Base-by-base conservation (phyloP, 1,140 invertebrate species). In the Drosophila obscura region DNA sequence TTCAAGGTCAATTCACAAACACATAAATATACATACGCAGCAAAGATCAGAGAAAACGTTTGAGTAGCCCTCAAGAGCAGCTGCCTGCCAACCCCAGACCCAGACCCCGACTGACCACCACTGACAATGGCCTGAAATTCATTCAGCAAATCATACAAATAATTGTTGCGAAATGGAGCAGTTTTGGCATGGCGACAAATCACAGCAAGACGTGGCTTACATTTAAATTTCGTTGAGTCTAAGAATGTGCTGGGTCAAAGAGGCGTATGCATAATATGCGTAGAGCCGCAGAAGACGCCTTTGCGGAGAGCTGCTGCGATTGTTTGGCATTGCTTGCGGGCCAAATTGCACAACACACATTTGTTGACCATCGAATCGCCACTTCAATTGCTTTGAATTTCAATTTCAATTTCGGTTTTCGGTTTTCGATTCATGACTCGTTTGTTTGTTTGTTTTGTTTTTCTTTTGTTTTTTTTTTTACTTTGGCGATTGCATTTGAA, bases 21-120 rank as follows among this genome's bases (percentile, higher is more conserved):
- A 55, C 49, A 52, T 60, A 50, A 49, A 22, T 60, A 48, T 51
- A 22, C 52, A 50, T 57, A 52, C 63, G 48, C 55, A 64, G 55
- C 62, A 43, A 88, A 81, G 82, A 87, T 83, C 69, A 79, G 76
- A 88, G 69, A 85, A 85, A 87, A 68, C 60, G 78, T 79, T 85
- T 82, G 82, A 85, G 82, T 85, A 87, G 87, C 78, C 78, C 82
- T 87, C 77, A 85, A 85, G 69, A 85, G n/a, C n/a, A n/a, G n/a
- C n/a, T n/a, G n/a, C n/a, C n/a, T n/a, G n/a, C n/a, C n/a, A n/a
- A n/a, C n/a, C n/a, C 45, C 9, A 85, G 81, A 72, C 61, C 61
- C 22, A 64, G 55, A 44, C 46, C 44, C 60, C 44, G 16, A 57
- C 53, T 19, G 48, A 72, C 28, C 61, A 72, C 28, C 61, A 43